Evolutionary conservation across 2,888 invertebrate species (phyloP).

Genomic region (Caenorhabditis japonica): DNA sequence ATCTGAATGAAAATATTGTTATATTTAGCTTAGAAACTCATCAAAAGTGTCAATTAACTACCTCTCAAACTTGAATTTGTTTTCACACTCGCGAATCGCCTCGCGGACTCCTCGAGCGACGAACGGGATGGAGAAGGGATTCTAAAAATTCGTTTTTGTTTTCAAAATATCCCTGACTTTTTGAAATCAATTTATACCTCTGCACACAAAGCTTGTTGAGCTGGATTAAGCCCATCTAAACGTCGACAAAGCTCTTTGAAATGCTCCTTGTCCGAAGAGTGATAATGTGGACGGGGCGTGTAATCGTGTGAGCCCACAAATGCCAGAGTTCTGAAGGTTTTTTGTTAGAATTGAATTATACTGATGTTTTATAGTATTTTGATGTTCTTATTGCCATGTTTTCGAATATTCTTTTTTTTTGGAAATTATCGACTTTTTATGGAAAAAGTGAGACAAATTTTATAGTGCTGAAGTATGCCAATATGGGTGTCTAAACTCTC

Average conservation of each 20-base stretch:
- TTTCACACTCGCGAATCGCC: slow-evolving; percentile 81
- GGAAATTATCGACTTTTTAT: neutral
- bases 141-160: slow-evolving; percentile 66
- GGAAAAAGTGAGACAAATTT: too few species aligned
- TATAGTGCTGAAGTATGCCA: too few species aligned
- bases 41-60: neutral
- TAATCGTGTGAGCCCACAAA: slow-evolving; percentile 56
- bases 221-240: slow-evolving; percentile 64
- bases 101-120: slow-evolving; percentile 80
- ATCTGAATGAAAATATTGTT: slow-evolving; percentile 68
- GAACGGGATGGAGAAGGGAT: slow-evolving; percentile 80
- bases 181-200: slow-evolving; percentile 44
- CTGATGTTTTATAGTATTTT: neutral
- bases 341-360: neutral
- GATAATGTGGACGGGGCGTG: slow-evolving; percentile 38
- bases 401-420: neutral
- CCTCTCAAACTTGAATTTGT: slow-evolving; percentile 79
- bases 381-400: neutral
- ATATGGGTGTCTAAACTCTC: too few species aligned
- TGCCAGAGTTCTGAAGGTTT: slow-evolving; percentile 53
- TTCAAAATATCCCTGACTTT: neutral
- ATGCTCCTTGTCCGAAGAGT: slow-evolving; percentile 41
- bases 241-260: slow-evolving; percentile 61
- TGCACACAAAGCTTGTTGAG: slow-evolving; percentile 61
- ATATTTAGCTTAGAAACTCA: neutral